Conservation (phyloP, 2,113 vertebrate genomes). For the Trematomus loennbergii region DNA sequence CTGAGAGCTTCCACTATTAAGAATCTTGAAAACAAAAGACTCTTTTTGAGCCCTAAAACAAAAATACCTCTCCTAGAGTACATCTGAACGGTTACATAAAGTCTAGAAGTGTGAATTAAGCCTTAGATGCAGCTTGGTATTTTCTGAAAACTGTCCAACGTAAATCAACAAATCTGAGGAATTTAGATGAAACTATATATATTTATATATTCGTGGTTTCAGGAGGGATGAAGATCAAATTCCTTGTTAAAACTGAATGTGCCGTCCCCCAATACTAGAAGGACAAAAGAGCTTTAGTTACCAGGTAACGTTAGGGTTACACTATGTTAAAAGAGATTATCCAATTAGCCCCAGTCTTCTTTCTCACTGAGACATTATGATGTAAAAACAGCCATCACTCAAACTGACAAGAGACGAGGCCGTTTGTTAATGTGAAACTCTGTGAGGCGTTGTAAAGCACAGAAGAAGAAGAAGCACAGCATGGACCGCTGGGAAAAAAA, state of each 20-base stretch:
- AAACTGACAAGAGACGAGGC: conserved; percentile 54
- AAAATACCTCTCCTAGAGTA: no score
- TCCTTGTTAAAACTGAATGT: conserved; percentile 32
- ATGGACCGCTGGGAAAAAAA: conserved; percentile 67
- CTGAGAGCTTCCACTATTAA: neutral
- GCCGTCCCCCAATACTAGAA: conserved; percentile 20
- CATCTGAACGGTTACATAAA: no score
- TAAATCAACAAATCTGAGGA: neutral
- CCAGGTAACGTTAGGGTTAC: conserved; percentile 6
- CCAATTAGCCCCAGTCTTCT: conserved; percentile 73
- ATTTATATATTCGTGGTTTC: neutral
- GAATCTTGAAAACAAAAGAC: neutral
- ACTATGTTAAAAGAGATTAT: conserved; percentile 46
- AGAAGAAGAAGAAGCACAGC: conserved; percentile 70
- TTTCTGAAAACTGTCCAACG: neutral
- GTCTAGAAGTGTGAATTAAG: conserved; percentile 29
- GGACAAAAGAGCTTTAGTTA: conserved; percentile 11
- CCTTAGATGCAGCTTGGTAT: neutral
- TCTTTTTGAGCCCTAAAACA: no score
- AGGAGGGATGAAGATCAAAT: neutral
- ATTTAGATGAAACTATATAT: neutral
- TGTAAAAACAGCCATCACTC: conserved; percentile 60
- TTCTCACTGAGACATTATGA: conserved; percentile 56
- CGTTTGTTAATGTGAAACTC: conserved; percentile 57
- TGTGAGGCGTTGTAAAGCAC: conserved; percentile 72